Evolutionary conservation across 2,113 vertebrate genomes (phyloP).

Genomic region (Oncorhynchus masou): DNA sequence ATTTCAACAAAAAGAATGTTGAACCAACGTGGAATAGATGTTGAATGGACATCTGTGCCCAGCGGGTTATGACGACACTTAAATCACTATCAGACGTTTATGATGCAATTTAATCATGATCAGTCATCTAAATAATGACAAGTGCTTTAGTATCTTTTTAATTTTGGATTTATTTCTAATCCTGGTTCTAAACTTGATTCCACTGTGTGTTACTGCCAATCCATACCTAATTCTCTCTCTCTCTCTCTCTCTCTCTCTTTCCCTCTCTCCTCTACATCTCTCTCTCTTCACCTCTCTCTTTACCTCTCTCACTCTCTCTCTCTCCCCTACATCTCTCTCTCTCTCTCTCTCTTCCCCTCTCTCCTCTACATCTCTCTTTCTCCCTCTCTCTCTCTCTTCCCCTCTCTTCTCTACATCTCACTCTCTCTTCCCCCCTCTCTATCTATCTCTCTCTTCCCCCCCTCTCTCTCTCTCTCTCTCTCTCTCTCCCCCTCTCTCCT

Average conservation of each 20-base stretch:
- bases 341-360: not conserved
- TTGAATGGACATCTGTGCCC: no score
- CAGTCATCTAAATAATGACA: no score
- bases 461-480: not conserved
- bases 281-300: not conserved
- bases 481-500: not conserved
- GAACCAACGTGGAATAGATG: no score
- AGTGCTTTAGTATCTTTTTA: no score
- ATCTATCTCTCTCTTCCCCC: not conserved
- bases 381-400: not conserved
- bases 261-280: no score
- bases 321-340: not conserved
- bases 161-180: not conserved
- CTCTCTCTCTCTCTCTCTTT: not conserved
- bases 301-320: not conserved
- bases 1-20: no score
- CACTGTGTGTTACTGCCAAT: not conserved
- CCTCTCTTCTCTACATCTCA: not conserved
- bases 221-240: not conserved
- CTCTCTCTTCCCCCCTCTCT: not conserved
- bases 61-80: no score
- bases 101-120: no score
- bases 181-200: slow-evolving; percentile 25
- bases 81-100: no score
- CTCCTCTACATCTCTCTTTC: not conserved